Conservation (phyloP, 64 coral and sea anemone genomes). For the Porites lutea region DNA sequence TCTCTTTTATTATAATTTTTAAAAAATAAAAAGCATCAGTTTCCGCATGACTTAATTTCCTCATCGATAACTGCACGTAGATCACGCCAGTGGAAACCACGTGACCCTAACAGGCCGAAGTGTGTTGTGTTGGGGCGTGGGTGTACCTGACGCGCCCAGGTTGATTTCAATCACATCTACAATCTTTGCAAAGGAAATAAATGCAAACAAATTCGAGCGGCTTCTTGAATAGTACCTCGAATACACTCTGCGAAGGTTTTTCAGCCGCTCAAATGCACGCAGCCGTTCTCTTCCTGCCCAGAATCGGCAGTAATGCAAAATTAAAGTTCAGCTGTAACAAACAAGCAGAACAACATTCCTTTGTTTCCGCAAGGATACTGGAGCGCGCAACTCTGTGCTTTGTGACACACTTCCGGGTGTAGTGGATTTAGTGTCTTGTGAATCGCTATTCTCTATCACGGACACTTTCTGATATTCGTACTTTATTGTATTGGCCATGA, state of each 20-base stretch:
- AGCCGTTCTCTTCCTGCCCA: neutral
- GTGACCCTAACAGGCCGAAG: slow-evolving; percentile 3
- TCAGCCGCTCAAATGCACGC: neutral
- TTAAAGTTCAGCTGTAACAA: slow-evolving; percentile 9
- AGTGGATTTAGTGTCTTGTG: slow-evolving; percentile 15
- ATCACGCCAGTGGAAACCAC: neutral
- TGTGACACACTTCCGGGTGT: slow-evolving; percentile 50
- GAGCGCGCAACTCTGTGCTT: slow-evolving; percentile 1
- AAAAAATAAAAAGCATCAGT: neutral
- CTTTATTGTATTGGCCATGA: neutral
- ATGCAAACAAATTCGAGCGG: neutral
- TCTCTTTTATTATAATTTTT: neutral
- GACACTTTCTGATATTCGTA: neutral
- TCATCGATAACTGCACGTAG: slow-evolving; percentile 1
- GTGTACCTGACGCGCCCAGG: slow-evolving; percentile 18
- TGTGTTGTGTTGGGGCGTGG: neutral
- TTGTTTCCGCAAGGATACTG: slow-evolving; percentile 46
- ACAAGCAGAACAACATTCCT: slow-evolving; percentile 39
- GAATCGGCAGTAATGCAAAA: neutral
- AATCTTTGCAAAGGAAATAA: slow-evolving; percentile 2
- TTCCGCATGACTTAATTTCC: slow-evolving; percentile 41
- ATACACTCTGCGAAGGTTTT: neutral
- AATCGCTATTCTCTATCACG: slow-evolving; percentile 2
- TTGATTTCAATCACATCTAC: slow-evolving; percentile 27
- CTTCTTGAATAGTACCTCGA: neutral